Evolutionary conservation across 2,797 vertebrate genomes (phyloP).

Genomic region (Premnoplex brunnescens): DNA sequence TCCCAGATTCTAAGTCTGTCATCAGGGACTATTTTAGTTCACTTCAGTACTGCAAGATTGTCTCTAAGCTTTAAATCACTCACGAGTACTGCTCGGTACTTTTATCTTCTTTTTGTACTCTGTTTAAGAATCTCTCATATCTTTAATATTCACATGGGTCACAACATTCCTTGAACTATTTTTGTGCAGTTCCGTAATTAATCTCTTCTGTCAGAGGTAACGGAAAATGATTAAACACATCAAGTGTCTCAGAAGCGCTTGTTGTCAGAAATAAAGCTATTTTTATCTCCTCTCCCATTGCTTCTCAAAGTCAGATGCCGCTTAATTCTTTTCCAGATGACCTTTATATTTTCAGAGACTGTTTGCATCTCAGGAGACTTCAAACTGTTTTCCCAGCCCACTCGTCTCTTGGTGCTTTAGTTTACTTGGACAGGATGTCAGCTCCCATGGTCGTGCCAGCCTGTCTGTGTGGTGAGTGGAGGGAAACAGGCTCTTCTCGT

Average conservation of each 20-base stretch:
- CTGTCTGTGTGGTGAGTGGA: background rate
- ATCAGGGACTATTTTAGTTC: conserved; percentile 32
- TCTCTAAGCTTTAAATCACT: conserved; percentile 41
- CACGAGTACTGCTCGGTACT: background rate
- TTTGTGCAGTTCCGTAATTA: conserved; percentile 55
- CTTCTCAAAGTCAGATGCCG: conserved; percentile 34
- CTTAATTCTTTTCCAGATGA: conserved; percentile 49
- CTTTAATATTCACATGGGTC: conserved; percentile 62
- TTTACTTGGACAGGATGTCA: background rate
- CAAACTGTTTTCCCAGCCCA: background rate
- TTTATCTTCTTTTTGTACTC: conserved; percentile 63
- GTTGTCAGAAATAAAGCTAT: conserved; percentile 65
- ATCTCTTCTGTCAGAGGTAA: conserved; percentile 63
- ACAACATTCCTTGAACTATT: conserved; percentile 64
- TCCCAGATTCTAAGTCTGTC: conserved; percentile 32
- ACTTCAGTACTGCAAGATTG: background rate
- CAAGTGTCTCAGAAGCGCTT: conserved; percentile 62
- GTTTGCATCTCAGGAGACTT: background rate
- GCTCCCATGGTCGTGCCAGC: background rate
- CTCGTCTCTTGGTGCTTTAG: background rate
- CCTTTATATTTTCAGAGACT: conserved; percentile 56
- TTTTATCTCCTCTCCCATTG: conserved; percentile 42
- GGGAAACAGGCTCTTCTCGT: background rate
- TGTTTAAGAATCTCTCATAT: conserved; percentile 49
- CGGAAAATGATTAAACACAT: conserved; percentile 60